Evolutionary conservation across 1,140 invertebrate species (phyloP), one percentile per base, ranked within the genome.

Genomic region (Andrena cerasifolii): DNA sequence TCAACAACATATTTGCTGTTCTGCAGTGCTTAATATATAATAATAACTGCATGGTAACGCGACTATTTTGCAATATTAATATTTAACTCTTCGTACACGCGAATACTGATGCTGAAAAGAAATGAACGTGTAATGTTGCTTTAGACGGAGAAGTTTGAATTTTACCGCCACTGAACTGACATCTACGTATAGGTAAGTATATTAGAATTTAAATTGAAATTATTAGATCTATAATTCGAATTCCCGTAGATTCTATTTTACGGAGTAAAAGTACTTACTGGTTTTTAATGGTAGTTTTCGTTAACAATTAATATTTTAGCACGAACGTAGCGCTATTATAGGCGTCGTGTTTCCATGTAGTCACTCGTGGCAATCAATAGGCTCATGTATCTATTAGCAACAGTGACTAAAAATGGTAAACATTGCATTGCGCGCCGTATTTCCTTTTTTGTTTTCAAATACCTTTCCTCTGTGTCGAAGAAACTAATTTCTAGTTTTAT

Each of bases 371-470:
- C 10, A 62, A 78, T 78, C 76, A 16, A 78, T 78, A 58, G 33
- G 54, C 26, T 36, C 12, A 21, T 2, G 67, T 70, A 36, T 28
- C 76, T 26, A 61, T 65, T 73, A 63, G 68, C 76, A 72, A 63
- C 75, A 21, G 75, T 43, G 53, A 53, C 49, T 26, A n/a, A 78
- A 73, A 78, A 78, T 78, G 76, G 76, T 78, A 72, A 78, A 78
- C 68, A 78, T n/a, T 26, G 18, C 58, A 47, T 45, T 28, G 33
- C 62, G 26, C 24, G 21, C 45, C 4, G 40, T 45, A 53, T 62
- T 77, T 36, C 54, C 26, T 40, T 40, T 45, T 26, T 33, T 28
- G 3, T 43, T 43, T 33, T 51, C 6, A 21, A 31, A 47, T 36
- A 61, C 28, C 1, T 12, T 36, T 77, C 14, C 10, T 26, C 8